Conservation (phyloP, 2,888 invertebrate genomes). For the Brenthis daphne region DNA sequence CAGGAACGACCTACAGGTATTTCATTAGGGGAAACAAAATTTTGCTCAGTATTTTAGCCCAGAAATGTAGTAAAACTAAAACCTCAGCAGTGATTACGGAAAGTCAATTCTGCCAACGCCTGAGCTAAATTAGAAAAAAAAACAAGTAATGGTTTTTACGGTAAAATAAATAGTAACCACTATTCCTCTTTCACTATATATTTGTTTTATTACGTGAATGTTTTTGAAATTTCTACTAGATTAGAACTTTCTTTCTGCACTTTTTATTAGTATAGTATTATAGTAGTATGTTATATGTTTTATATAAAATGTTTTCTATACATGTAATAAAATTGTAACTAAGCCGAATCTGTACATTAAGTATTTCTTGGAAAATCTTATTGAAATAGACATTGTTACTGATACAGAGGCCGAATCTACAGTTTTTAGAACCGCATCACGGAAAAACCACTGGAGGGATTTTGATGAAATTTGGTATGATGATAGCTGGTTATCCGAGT, state of each 20-base stretch:
- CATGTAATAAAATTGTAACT: no score
- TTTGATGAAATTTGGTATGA: no score
- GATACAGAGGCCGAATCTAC: no score
- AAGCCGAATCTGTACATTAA: no score
- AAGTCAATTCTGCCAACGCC: slow-evolving; percentile 20
- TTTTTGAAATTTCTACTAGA: not conserved
- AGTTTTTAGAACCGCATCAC: no score
- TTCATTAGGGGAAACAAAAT: slow-evolving; percentile 11
- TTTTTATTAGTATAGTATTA: not conserved
- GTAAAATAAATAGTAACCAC: not conserved
- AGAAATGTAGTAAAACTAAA: not conserved
- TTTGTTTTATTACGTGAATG: not conserved
- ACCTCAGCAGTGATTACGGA: slow-evolving; percentile 20
- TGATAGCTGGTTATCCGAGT: no score
- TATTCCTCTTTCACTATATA: not conserved
- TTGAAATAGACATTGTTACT: no score
- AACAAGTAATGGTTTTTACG: slow-evolving; percentile 2
- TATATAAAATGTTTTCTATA: no score
- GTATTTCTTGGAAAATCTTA: no score
- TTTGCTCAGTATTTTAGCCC: slow-evolving; percentile 15
- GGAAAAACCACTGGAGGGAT: no score
- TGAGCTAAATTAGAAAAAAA: slow-evolving; percentile 20
- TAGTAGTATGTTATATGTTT: no score
- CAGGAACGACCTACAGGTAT: not conserved
- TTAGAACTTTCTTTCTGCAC: not conserved